Base-by-base conservation (phyloP, 1,140 invertebrate genomes). In the Aphaenogaster ashmeadi region DNA sequence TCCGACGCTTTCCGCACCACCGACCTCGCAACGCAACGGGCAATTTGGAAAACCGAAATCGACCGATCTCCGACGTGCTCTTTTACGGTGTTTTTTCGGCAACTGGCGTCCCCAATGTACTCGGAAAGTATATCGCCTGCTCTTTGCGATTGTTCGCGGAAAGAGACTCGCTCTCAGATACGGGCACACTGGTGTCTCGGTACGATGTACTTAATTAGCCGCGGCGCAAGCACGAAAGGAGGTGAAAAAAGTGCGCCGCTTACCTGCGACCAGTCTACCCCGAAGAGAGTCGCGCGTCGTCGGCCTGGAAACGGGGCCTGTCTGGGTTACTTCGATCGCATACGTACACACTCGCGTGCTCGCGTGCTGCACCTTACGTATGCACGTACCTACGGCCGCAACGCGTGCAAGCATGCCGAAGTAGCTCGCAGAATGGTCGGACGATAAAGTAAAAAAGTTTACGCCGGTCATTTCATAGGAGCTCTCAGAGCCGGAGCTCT, bases 391-490 rank as follows among this genome's bases (percentile, higher is more conserved):
- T 62, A 36, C 58, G 58, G n/a, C 8, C 60, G 38, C 47, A 56
- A 58, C 38, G 56, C 50, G 58, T 47, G 58, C 85, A 66, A 81
- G 72, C 75, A 88, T 60, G 71, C 56, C 54, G 38, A 66, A 78
- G 66, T 72, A 54, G 89, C 64, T 87, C 60, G 79, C 50, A 74
- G 67, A 72, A 88, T 79, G 85, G 87, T 56, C 83, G 58, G 87
- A 87, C 91, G 88, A 91, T 92, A 89, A 92, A 92, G 89, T 93
- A 91, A 91, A 93, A 93, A 92, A 92, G 90, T 92, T 77, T 92
- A 90, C 88, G 87, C 52, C n/a, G 80, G 85, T 66, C 75, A 89
- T 93, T 93, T 93, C 91, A 88, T 90, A 92, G 78, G 86, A 89
- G 85, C 75, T 90, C 90, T 87, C 88, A 74, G 21, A 44, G 54